Percentiles rank a stretch among this genome's conserved stretches.
These are phyloP conservation scores for Dolichomitus sp. DNA, from an alignment of 2,888 invertebrate species.

Conservation along the genomic window DNA sequence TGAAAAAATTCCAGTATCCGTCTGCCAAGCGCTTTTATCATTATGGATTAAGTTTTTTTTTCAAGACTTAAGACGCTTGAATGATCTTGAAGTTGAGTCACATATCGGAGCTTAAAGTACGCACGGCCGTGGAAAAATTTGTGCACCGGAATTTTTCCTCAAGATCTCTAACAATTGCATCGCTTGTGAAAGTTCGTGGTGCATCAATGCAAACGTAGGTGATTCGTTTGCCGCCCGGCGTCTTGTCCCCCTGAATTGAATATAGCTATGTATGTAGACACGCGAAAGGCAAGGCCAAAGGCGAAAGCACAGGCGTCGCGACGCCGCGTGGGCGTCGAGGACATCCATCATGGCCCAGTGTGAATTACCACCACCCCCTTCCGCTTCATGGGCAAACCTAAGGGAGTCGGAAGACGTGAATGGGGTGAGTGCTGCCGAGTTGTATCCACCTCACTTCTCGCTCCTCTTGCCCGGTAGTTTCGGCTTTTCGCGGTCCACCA, in stretches of 20 bases:
- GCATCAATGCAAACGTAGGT: conserved; percentile 21
- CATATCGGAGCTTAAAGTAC: neutral
- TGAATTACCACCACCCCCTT: conserved; percentile 81
- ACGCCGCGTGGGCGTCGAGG: conserved; percentile 83
- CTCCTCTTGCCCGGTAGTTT: neutral
- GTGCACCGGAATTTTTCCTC: neutral
- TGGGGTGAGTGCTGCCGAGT: conserved; percentile 70
- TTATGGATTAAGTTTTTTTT: neutral
- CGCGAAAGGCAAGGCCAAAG: conserved; percentile 58
- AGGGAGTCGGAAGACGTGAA: conserved; percentile 69
- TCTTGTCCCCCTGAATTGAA: neutral
- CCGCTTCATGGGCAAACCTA: conserved; percentile 68
- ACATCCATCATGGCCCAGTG: conserved; percentile 83
- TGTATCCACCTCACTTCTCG: conserved; percentile 12
- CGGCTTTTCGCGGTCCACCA: conserved; percentile 41
- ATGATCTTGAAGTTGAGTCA: neutral
- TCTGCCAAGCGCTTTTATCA: neutral
- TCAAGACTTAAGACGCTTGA: neutral
- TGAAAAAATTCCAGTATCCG: neutral
- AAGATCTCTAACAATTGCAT: conserved; percentile 18
- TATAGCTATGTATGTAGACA: conserved; percentile 9
- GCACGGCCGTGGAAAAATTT: neutral
- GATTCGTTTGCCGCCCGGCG: conserved; percentile 5
- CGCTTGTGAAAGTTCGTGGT: neutral
- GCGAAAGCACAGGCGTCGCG: conserved; percentile 80